Percentiles rank a stretch among this genome's conserved stretches.
phyloP scores from a whole-genome alignment of 2,113 vertebrate species.

The Lipophrys pholis region DNA sequence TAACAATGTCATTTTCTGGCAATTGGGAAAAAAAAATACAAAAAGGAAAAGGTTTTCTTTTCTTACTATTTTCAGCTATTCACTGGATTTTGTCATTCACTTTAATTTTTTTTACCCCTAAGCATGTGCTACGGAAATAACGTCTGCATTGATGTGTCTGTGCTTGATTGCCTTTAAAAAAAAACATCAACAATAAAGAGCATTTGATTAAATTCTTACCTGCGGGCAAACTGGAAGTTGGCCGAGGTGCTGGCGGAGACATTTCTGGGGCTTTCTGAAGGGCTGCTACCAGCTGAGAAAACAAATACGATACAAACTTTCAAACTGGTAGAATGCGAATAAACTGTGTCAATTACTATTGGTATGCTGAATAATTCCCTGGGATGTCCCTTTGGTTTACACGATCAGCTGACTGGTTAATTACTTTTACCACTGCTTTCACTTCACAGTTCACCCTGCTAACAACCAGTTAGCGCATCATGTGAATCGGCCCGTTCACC shows the following conservation, averaged over 20 bases:
- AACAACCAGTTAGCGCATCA: background rate
- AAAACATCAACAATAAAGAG: constrained; percentile 8
- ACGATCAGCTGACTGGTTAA: background rate
- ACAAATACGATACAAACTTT: background rate
- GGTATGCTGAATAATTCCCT: background rate
- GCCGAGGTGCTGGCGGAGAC: constrained; percentile 87
- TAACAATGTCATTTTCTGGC: too few relatives aligned
- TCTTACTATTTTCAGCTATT: too few relatives aligned
- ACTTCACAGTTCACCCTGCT: constrained; percentile 1
- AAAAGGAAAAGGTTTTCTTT: too few relatives aligned
- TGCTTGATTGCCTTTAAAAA: background rate
- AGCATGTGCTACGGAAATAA: background rate
- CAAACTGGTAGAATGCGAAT: background rate
- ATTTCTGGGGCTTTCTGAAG: constrained; percentile 93
- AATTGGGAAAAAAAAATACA: too few relatives aligned
- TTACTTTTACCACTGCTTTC: background rate
- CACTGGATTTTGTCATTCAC: background rate
- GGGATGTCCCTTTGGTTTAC: background rate
- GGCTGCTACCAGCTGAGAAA: constrained; percentile 89
- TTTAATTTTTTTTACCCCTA: too few relatives aligned
- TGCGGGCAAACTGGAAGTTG: constrained; percentile 93
- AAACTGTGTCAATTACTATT: background rate
- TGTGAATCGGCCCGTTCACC: too few relatives aligned
- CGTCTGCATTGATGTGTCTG: background rate
- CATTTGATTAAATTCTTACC: constrained; percentile 79